Percentiles rank a stretch among this genome's conserved stretches.
Evolutionary conservation across 2,113 vertebrate genomes (phyloP).

Genomic region (rat (Rattus norvegicus)): DNA sequence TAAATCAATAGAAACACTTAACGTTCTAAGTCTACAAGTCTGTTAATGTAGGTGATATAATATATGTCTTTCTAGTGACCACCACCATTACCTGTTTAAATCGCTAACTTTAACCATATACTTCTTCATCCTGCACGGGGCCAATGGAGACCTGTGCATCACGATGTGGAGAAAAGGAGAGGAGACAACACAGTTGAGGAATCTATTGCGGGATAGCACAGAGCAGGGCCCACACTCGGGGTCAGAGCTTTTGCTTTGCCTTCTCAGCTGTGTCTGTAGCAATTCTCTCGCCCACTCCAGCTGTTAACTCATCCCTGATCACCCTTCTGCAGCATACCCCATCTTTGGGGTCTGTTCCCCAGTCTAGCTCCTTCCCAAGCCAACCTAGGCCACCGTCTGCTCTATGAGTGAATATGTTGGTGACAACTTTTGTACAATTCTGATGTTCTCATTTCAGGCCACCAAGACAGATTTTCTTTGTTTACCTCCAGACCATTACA

Average conservation of each 20-base stretch:
- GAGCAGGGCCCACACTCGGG: neutral
- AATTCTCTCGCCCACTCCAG: neutral
- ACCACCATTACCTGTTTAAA: neutral
- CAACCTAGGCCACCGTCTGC: neutral
- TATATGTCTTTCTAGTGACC: neutral
- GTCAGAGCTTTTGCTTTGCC: neutral
- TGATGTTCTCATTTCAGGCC: slow-evolving; percentile 57
- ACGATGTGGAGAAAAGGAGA: neutral
- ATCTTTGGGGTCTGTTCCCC: neutral
- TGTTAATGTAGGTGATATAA: neutral
- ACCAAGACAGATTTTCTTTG: slow-evolving; percentile 44
- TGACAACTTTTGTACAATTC: neutral
- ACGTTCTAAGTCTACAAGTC: neutral
- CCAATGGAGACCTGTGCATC: neutral
- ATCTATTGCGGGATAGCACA: neutral
- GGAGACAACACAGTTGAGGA: neutral
- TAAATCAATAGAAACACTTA: neutral
- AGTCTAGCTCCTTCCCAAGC: neutral
- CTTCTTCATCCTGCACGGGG: neutral
- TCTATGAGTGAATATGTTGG: neutral
- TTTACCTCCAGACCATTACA: slow-evolving; percentile 32
- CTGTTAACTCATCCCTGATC: neutral
- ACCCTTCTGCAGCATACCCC: neutral
- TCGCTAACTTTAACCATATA: neutral
- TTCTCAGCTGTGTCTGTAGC: neutral